These are phyloP conservation scores for Typhlomys cinereus DNA, from an alignment of 2,113 vertebrate genomes.

Conservation along the genomic window DNA sequence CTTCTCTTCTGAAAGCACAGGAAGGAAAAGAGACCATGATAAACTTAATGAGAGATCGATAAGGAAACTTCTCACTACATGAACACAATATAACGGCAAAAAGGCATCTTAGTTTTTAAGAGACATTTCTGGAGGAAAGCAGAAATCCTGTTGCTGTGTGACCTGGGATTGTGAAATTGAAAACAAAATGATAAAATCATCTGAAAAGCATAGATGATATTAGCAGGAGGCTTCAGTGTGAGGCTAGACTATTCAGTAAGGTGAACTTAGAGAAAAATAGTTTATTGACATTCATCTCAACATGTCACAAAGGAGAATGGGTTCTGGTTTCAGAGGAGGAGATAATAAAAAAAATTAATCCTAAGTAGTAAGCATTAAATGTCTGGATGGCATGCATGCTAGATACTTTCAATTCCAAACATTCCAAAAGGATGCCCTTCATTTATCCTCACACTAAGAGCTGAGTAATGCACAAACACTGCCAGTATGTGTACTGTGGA, in stretches of 20 bases:
- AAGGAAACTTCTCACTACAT: background rate
- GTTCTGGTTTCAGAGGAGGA: background rate
- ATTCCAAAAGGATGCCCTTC: background rate
- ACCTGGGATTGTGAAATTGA: background rate
- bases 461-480: background rate
- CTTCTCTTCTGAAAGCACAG: background rate
- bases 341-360: background rate
- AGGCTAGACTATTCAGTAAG: background rate
- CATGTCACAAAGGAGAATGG: background rate
- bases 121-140: background rate
- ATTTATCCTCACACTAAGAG: background rate
- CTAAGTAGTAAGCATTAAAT: background rate
- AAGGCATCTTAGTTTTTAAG: background rate
- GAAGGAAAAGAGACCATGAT: background rate
- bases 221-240: background rate
- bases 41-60: background rate
- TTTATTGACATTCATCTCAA: background rate
- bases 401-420: background rate
- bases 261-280: background rate
- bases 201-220: background rate
- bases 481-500: no score
- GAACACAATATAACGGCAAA: background rate
- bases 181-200: background rate
- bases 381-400: background rate
- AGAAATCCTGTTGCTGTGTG: background rate